Conservation (phyloP, 1,140 invertebrate species). For the Trachelipus rathkii region DNA sequence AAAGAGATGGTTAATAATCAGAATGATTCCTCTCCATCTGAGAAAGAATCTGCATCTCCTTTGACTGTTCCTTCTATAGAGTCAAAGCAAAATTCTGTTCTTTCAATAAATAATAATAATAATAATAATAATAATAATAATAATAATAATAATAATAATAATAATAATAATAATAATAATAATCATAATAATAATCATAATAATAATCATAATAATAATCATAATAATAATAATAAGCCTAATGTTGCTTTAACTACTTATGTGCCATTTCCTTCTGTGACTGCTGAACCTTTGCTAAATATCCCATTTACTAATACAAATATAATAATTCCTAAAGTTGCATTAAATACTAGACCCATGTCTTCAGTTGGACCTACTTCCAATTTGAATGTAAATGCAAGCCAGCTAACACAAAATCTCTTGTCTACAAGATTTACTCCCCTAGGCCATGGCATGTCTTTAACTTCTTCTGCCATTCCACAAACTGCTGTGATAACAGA, state of each 20-base stretch:
- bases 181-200: too few relatives aligned
- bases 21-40: slow-evolving; percentile 12
- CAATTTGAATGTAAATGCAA: neutral
- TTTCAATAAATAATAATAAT: slow-evolving; percentile 19
- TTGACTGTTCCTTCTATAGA: slow-evolving; percentile 20
- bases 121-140: slow-evolving; percentile 9
- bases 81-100: slow-evolving; percentile 14
- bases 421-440: slow-evolving; percentile 9
- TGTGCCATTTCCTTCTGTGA: neutral
- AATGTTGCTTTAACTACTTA: slow-evolving; percentile 1
- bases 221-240: slow-evolving; percentile 4
- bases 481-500: slow-evolving; percentile 21
- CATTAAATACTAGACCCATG: neutral
- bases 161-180: slow-evolving; percentile 20
- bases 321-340: neutral
- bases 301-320: neutral
- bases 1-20: slow-evolving; percentile 11
- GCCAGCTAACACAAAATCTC: slow-evolving; percentile 19
- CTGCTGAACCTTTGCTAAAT: slow-evolving; percentile 1
- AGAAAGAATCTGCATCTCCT: slow-evolving; percentile 14
- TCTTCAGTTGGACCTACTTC: slow-evolving; percentile 9
- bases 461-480: slow-evolving; percentile 25
- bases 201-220: too few relatives aligned
- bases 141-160: slow-evolving; percentile 5
- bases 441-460: neutral